Evolutionary conservation across 1,140 invertebrate species (phyloP).

Genomic region (Elymnias hypermnestra): DNA sequence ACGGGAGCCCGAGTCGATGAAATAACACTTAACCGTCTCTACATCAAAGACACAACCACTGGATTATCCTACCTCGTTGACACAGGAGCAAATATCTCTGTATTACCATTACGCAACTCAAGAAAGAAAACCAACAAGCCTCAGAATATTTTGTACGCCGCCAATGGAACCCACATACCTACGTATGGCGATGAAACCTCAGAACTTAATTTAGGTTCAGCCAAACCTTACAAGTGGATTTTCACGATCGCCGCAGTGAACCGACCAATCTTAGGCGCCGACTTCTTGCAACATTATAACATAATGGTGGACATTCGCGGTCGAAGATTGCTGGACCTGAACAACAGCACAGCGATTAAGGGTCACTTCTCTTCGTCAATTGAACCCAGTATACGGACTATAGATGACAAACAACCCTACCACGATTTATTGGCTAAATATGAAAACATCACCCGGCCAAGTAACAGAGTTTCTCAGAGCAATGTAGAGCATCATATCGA

Average conservation of each 20-base stretch:
- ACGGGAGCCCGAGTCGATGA: too few relatives aligned
- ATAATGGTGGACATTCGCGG: conserved; percentile 51
- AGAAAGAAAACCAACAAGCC: background rate
- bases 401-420: too few relatives aligned
- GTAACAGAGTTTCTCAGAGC: too few relatives aligned
- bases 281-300: conserved; percentile 19
- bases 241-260: background rate
- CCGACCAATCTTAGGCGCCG: background rate
- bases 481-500: conserved; percentile 14
- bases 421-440: too few relatives aligned
- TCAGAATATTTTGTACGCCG: background rate
- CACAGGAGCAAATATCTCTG: conserved; percentile 4
- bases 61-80: too few relatives aligned
- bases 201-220: background rate
- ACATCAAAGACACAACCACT: too few relatives aligned
- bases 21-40: too few relatives aligned
- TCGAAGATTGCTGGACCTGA: conserved; percentile 40
- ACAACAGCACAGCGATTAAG: too few relatives aligned
- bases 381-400: too few relatives aligned
- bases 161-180: background rate
- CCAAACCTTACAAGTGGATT: background rate
- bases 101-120: background rate
- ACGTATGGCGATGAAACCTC: background rate
- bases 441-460: too few relatives aligned
- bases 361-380: too few relatives aligned